phyloP scores from a whole-genome alignment of 1,140 invertebrate species.

The Sycobia sp. region DNA sequence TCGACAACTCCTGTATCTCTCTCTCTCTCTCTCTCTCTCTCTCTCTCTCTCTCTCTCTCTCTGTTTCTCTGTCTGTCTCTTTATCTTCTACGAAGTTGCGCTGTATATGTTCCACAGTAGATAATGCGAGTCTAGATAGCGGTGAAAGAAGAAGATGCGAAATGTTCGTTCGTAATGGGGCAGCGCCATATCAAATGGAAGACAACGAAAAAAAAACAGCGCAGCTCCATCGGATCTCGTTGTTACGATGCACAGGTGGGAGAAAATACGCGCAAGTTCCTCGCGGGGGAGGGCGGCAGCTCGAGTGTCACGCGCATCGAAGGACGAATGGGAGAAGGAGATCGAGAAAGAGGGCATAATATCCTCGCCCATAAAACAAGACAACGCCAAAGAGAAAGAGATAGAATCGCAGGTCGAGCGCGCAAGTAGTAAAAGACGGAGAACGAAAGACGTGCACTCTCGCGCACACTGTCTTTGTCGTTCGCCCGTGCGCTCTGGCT shows the following conservation, averaged over 20 bases:
- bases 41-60: background rate
- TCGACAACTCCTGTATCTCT: too few species aligned
- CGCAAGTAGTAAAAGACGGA: background rate
- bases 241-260: conserved; percentile 13
- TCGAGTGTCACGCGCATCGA: conserved; percentile 20
- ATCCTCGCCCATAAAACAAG: too few species aligned
- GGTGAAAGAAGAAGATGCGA: conserved; percentile 21
- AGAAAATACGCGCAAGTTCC: conserved; percentile 22
- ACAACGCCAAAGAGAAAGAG: background rate
- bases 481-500: too few species aligned
- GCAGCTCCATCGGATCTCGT: background rate
- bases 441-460: background rate
- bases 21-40: background rate
- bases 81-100: too few species aligned
- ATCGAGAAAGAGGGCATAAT: background rate
- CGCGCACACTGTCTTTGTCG: background rate
- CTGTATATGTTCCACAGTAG: too few species aligned
- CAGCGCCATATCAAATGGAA: background rate
- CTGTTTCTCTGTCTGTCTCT: too few species aligned
- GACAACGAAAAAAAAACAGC: background rate
- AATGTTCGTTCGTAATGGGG: too few species aligned
- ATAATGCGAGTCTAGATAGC: conserved; percentile 38
- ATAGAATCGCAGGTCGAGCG: too few species aligned
- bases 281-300: too few species aligned
- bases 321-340: conserved; percentile 17